These are phyloP conservation scores for Rhynchophorus ferrugineus DNA, from an alignment of 1,140 invertebrate species.

Conservation along the genomic window DNA sequence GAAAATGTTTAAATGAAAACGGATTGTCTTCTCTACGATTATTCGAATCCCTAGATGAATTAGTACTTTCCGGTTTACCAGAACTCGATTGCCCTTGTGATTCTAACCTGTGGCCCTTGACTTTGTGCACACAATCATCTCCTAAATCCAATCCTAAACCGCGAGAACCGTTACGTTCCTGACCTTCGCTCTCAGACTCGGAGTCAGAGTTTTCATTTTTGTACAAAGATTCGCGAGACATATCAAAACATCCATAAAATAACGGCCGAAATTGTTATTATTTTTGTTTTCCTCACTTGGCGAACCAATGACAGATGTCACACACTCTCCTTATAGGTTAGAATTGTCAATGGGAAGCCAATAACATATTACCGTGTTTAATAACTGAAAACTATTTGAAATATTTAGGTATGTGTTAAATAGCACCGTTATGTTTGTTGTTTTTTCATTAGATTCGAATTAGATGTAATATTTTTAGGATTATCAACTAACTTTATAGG, in stretches of 20 bases:
- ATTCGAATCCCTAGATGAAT: slow-evolving; percentile 33
- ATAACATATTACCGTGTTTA: too few species aligned
- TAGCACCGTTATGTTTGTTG: too few species aligned
- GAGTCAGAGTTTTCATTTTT: slow-evolving; percentile 13
- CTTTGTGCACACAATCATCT: slow-evolving; percentile 26
- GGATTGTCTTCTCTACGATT: slow-evolving; percentile 57
- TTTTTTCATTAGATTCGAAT: too few species aligned
- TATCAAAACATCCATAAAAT: not conserved
- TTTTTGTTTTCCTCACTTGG: not conserved
- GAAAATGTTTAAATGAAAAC: slow-evolving; percentile 75
- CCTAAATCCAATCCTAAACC: slow-evolving; percentile 29
- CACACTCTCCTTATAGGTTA: not conserved
- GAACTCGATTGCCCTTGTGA: slow-evolving; percentile 17
- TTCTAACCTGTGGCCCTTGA: slow-evolving; percentile 31
- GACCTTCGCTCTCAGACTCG: slow-evolving; percentile 14
- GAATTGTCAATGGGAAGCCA: too few species aligned
- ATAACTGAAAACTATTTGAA: too few species aligned
- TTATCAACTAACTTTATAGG: too few species aligned
- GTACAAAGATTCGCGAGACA: slow-evolving; percentile 3
- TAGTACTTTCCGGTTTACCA: slow-evolving; percentile 4
- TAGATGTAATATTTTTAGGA: too few species aligned
- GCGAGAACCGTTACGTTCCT: slow-evolving; percentile 9
- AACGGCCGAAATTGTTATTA: not conserved
- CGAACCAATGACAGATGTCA: not conserved
- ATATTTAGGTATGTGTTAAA: too few species aligned